Base-by-base conservation (phyloP, 1,140 invertebrate genomes). In the Rhopalosiphum padi region DNA sequence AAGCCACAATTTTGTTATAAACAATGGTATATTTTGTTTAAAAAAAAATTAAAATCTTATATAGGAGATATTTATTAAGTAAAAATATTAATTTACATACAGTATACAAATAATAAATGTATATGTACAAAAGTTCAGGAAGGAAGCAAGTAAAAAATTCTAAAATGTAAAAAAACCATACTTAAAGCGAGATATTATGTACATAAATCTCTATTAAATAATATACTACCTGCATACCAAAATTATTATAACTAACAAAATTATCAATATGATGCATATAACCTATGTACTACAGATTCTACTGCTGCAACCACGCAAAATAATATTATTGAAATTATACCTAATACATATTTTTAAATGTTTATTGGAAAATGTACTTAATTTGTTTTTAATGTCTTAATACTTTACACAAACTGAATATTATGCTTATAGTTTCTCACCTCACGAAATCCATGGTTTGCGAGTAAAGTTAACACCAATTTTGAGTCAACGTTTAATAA, bases 391-490 rank as follows among this genome's bases (percentile, higher is more conserved):
- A 68, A n/a, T 25, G 2, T 9, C 37, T 23, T 46, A 86, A 86
- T 46, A 43, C 25, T 86, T 86, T 48, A 87, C 85, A 87, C 85
- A 48, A 48, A 87, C 43, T n/a, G 30, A 48, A 43, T n/a, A 87
- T 77, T 35, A 25, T 41, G 37, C 9, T 85, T 93, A n/a, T n/a
- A 22, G 43, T 90, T 68, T 51, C 91, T 86, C 48, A 93, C 91
- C 91, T 93, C 91, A 18, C 82, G 82, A 85, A 93, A 93, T 93
- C 91, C 91, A 85, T 93, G 91, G 77, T 93, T 93, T 85, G 68
- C 82, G 11, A 93, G 91, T 53, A 93, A 93, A 41, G 82, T 93
- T 21, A 53, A 30, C 82, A 93, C 77, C 77, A 93, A 43, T 86
- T 85, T 93, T 85, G 91, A 93, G 35, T 93, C 91, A 53, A 93